Conservation (phyloP, 2,797 vertebrate genomes). For the Zenarchopterus dispar region DNA sequence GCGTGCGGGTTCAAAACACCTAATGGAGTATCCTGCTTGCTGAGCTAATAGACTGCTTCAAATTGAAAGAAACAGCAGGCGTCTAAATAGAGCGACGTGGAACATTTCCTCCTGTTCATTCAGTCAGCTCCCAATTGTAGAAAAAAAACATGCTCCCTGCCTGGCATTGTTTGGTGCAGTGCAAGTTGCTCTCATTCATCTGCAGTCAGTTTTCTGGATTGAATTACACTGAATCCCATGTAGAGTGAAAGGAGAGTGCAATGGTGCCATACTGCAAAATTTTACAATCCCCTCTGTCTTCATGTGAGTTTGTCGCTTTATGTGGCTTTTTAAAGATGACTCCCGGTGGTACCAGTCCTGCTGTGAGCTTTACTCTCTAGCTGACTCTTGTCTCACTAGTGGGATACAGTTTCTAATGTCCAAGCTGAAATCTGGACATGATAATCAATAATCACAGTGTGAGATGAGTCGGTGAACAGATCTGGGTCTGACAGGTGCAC, state of each 20-base stretch:
- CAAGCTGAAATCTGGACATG: conserved; percentile 54
- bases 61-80: conserved; percentile 81
- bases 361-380: conserved; percentile 38
- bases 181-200: conserved; percentile 57
- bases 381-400: conserved; percentile 29
- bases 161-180: conserved; percentile 48
- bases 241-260: conserved; percentile 43
- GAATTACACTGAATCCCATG: conserved; percentile 56
- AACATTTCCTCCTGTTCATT: conserved; percentile 76
- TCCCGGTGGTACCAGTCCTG: conserved; percentile 19
- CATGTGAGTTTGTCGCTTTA: conserved; percentile 26
- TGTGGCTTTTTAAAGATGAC: conserved; percentile 41
- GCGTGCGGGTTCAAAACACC: conserved; percentile 74
- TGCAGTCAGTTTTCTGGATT: conserved; percentile 63
- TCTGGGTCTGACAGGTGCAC: conserved; percentile 58
- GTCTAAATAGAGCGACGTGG: conserved; percentile 78
- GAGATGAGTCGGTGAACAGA: conserved; percentile 39
- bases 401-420: conserved; percentile 35
- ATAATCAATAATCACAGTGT: conserved; percentile 67
- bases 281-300: conserved; percentile 36
- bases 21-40: conserved; percentile 77
- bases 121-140: conserved; percentile 60
- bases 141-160: conserved; percentile 12
- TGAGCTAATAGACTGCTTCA: conserved; percentile 79
- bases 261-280: conserved; percentile 23